phyloP scores from a whole-genome alignment of 1,140 invertebrate species.

The Scaptodrosophila lebanonensis region DNA sequence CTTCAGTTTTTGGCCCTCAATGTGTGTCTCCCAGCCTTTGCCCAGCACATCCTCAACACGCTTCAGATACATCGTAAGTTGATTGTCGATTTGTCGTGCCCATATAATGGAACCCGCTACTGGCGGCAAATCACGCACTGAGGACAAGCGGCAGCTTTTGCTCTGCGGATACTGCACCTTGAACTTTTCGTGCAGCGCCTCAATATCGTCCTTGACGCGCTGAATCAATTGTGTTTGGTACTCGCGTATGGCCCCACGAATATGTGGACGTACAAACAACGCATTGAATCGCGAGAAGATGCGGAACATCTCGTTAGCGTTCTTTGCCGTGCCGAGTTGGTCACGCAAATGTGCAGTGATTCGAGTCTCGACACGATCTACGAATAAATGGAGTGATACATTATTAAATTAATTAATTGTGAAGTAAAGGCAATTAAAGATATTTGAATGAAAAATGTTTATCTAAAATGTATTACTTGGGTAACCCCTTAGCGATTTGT shows the following conservation, averaged over 20 bases:
- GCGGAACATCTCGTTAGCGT: constrained; percentile 99
- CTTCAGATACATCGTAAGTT: constrained; percentile 97
- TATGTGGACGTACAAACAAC: constrained; percentile 98
- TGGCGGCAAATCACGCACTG: constrained; percentile 94
- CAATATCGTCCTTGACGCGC: constrained; percentile 99
- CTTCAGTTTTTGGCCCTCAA: constrained; percentile 99
- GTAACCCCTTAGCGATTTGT: too few relatives aligned
- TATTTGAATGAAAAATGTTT: too few relatives aligned
- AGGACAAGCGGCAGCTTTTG: constrained; percentile 93
- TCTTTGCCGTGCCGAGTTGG: constrained; percentile 98
- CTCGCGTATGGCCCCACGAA: constrained; percentile 97
- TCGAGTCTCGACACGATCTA: constrained; percentile 94
- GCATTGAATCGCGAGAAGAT: constrained; percentile 99
- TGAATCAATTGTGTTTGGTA: constrained; percentile 99
- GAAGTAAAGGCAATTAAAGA: too few relatives aligned
- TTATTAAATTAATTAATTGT: neutral
- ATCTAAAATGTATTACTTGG: too few relatives aligned
- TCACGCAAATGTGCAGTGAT: constrained; percentile 98
- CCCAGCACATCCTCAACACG: constrained; percentile 98
- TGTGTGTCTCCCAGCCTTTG: constrained; percentile 99
- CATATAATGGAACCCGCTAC: constrained; percentile 99
- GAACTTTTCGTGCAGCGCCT: constrained; percentile 98
- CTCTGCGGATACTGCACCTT: constrained; percentile 97
- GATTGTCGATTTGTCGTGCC: constrained; percentile 98
- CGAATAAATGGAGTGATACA: neutral